Evolutionary conservation across 1,140 invertebrate genomes (phyloP).

Genomic region (Drosophila pallidifrons): DNA sequence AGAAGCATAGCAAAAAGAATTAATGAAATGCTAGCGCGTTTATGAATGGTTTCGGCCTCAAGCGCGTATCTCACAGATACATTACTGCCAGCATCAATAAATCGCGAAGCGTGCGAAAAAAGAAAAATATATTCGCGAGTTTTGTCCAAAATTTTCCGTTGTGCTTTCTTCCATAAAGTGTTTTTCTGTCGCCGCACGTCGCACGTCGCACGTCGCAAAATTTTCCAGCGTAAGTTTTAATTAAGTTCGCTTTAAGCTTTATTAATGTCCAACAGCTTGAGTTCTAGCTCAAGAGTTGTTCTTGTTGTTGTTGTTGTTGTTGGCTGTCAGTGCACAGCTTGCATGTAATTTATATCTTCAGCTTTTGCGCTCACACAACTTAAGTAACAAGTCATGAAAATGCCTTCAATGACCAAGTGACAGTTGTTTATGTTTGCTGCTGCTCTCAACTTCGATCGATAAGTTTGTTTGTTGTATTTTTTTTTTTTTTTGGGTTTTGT

Average conservation of each 20-base stretch:
- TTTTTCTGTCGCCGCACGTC: background rate
- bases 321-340: constrained; percentile 29
- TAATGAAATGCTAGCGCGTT: constrained; percentile 57
- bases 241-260: constrained; percentile 53
- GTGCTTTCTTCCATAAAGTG: constrained; percentile 25
- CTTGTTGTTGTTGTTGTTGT: background rate
- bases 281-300: constrained; percentile 2
- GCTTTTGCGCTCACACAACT: constrained; percentile 15
- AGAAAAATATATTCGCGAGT: constrained; percentile 14
- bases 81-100: constrained; percentile 26
- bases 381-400: constrained; percentile 40
- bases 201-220: background rate
- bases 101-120: constrained; percentile 5
- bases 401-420: constrained; percentile 31
- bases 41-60: constrained; percentile 51
- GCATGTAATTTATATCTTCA: constrained; percentile 49
- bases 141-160: constrained; percentile 17
- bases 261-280: constrained; percentile 36
- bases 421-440: constrained; percentile 26
- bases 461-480: constrained; percentile 31
- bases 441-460: constrained; percentile 52
- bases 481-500: constrained; percentile 54
- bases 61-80: constrained; percentile 50
- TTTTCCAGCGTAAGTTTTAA: constrained; percentile 53
- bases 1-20: constrained; percentile 18